phyloP scores from a whole-genome alignment of 2,888 invertebrate genomes.

The Parnassius mnemosyne region DNA sequence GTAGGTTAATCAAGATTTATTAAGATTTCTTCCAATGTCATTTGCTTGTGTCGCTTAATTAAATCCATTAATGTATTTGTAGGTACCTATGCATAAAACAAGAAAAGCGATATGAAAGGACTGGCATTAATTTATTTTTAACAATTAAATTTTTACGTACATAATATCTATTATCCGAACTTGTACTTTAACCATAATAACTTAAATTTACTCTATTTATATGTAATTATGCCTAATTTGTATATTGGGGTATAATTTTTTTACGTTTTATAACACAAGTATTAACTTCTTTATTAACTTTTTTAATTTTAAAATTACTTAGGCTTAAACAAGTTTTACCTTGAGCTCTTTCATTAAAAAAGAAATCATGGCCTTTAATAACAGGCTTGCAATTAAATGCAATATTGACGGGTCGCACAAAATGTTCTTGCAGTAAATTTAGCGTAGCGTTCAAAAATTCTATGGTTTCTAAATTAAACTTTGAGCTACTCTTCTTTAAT shows the following conservation, averaged over 20 bases:
- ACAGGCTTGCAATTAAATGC: constrained; percentile 51
- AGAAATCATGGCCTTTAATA: constrained; percentile 42
- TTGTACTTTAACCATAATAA: background rate
- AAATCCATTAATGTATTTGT: too few relatives aligned
- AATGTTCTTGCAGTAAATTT: constrained; percentile 48
- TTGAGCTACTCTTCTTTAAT: constrained; percentile 47
- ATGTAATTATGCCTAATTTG: constrained; percentile 36
- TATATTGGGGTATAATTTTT: constrained; percentile 46
- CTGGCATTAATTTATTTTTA: background rate
- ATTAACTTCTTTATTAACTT: constrained; percentile 28
- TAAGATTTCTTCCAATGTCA: constrained; percentile 60
- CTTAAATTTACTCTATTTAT: constrained; percentile 15
- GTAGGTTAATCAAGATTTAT: constrained; percentile 55
- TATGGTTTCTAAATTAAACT: constrained; percentile 46
- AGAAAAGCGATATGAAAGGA: constrained; percentile 5
- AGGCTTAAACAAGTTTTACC: constrained; percentile 37
- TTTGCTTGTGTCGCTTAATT: constrained; percentile 48
- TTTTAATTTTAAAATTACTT: constrained; percentile 28
- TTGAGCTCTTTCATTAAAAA: constrained; percentile 12
- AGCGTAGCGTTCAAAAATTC: constrained; percentile 51
- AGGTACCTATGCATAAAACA: constrained; percentile 55
- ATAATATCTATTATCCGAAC: constrained; percentile 23
- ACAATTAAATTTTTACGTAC: constrained; percentile 10
- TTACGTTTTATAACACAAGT: constrained; percentile 33
- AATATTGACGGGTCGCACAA: constrained; percentile 41